A percentile compares a stretch with the other conserved stretches of the same genome.
phyloP scores from a whole-genome alignment of 2,797 vertebrate genomes.

The Crypturellus tataupa region DNA sequence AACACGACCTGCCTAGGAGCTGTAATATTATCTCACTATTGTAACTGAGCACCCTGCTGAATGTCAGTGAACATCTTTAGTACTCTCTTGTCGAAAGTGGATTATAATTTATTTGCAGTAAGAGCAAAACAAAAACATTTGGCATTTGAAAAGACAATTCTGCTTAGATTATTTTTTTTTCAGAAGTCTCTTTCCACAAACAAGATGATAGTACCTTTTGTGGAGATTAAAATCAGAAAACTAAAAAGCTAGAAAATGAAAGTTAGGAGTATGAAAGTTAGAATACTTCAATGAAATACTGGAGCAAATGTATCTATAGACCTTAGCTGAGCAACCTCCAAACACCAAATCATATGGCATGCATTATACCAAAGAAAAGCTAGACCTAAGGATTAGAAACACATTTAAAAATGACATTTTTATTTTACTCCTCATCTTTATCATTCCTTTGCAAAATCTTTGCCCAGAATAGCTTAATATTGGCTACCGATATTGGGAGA shows the following conservation, averaged over 20 bases:
- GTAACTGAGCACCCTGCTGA: not conserved
- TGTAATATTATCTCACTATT: not conserved
- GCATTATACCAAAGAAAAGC: not conserved
- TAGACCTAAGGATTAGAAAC: not conserved
- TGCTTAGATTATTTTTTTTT: conserved; percentile 1
- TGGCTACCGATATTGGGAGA: not conserved
- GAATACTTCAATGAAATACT: not conserved
- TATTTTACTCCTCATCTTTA: conserved; percentile 33
- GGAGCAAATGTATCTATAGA: conserved; percentile 2
- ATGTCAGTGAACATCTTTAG: not conserved
- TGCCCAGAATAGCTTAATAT: not conserved
- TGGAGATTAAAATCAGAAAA: conserved; percentile 44
- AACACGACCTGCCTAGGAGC: not conserved
- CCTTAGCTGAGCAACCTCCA: conserved; percentile 7
- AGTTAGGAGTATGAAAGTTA: not conserved
- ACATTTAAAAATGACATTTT: conserved; percentile 31
- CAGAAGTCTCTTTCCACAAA: conserved; percentile 9
- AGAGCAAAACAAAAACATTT: not conserved
- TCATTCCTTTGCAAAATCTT: not conserved
- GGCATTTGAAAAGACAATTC: conserved; percentile 13
- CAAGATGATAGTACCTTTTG: conserved; percentile 34
- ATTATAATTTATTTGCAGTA: not conserved
- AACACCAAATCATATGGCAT: not conserved
- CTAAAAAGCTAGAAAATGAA: not conserved
- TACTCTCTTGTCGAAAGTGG: not conserved